A percentile compares a stretch with the other conserved stretches of the same genome.
phyloP scores from a whole-genome alignment of 2,888 invertebrate genomes.

The Cheiracanthium punctorium region DNA sequence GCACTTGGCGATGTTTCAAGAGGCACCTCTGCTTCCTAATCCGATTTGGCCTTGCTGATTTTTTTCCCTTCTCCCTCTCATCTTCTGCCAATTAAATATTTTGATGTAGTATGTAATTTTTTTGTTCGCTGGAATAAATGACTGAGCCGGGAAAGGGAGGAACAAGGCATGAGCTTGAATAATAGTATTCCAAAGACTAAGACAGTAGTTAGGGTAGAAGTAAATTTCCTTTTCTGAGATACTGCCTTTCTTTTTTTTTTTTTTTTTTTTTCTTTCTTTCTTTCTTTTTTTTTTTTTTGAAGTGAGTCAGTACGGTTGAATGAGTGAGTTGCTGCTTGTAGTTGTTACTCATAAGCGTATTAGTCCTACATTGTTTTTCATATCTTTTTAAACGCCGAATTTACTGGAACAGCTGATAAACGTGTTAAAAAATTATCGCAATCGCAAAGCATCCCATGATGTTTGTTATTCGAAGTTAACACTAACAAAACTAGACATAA shows the following conservation, averaged over 20 bases:
- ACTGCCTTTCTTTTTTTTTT: slow-evolving; percentile 1
- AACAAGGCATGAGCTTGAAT: background rate
- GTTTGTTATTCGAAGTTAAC: no score
- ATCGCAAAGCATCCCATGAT: no score
- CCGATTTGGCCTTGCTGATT: slow-evolving; percentile 1
- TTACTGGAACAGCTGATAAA: no score
- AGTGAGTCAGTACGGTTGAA: no score
- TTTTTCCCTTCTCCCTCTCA: background rate
- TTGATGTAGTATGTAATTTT: slow-evolving; percentile 1
- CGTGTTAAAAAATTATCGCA: no score
- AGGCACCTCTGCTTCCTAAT: background rate
- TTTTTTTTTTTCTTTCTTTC: background rate
- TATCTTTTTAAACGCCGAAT: no score
- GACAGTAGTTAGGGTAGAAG: background rate
- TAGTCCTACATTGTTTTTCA: no score
- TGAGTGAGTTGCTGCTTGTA: no score
- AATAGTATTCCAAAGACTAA: background rate
- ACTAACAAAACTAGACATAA: no score
- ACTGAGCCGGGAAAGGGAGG: background rate
- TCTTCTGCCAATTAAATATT: background rate
- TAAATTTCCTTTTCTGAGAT: background rate
- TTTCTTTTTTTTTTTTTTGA: slow-evolving; percentile 9
- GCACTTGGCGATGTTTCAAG: background rate
- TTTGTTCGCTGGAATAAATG: background rate
- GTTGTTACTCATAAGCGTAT: no score